Percentiles rank a stretch among this genome's conserved stretches.
These are phyloP conservation scores for Thymelicus acteon DNA, from an alignment of 2,888 invertebrate genomes.

Conservation along the genomic window DNA sequence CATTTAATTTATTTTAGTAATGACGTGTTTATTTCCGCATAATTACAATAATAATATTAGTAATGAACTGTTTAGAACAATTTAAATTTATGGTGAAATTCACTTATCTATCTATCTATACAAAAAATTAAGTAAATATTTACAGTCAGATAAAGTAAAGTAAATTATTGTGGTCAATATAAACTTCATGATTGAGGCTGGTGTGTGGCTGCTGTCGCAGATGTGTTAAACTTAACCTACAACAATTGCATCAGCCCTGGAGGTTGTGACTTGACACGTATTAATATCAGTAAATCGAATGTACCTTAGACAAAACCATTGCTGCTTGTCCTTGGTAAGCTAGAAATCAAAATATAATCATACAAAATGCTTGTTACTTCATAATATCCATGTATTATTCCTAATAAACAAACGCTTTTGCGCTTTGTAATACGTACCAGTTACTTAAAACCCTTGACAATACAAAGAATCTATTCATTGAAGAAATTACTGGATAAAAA, in stretches of 20 bases:
- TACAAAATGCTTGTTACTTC: slow-evolving; percentile 5
- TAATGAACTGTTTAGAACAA: no score
- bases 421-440: not conserved
- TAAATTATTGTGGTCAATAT: no score
- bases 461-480: not conserved
- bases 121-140: no score
- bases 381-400: slow-evolving; percentile 3
- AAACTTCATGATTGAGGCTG: slow-evolving; percentile 32
- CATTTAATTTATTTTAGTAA: not conserved
- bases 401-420: not conserved
- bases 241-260: slow-evolving; percentile 53
- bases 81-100: no score
- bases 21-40: no score
- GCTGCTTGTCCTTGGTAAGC: slow-evolving; percentile 67
- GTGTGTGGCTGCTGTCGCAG: slow-evolving; percentile 14
- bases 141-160: no score
- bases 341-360: slow-evolving; percentile 56
- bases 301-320: slow-evolving; percentile 68
- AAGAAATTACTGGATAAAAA: not conserved
- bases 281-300: slow-evolving; percentile 44
- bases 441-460: not conserved
- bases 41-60: no score
- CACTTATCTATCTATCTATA: no score
- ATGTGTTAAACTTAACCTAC: slow-evolving; percentile 19
- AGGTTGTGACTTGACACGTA: slow-evolving; percentile 52